Base-by-base conservation (phyloP, 2,113 vertebrate species). In the Cepphus grylle region DNA sequence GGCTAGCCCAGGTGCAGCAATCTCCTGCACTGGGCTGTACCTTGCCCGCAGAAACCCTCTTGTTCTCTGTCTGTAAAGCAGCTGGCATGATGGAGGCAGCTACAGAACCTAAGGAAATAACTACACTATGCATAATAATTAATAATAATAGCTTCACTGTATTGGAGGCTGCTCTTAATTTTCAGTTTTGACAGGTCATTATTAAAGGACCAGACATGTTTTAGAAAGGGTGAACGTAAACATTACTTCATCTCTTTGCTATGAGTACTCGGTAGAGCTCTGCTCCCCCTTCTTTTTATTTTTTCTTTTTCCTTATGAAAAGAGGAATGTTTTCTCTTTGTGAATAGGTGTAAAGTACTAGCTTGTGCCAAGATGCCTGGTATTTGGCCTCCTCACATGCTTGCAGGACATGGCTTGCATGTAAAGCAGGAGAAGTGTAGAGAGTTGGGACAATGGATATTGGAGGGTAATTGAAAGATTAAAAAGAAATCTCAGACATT, bases 181-280 rank as follows among this genome's bases (percentile, higher is more conserved):
- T 93, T 95, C 62, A 71, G 87, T 59, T 94, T 93, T 94, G 87
- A 82, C 38, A 55, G 74, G 71, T 93, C 3, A 8, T 83, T 95
- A 84, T 88, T 95, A 95, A 95, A 92, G 90, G 91, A 91, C 81
- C 85, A 97, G 96, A 96, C 87, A 69, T 88, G 63, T 87, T 96
- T 97, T 93, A 93, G 81, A 94, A 93, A 90, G 81, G n/a, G 52
- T 79, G 85, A 85, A 36, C 81, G 85, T 94, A 97, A 97, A 96
- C 79, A 96, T 97, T 96, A 95, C 94, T 97, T 97, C 95, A 96
- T 93, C 47, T 89, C 63, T 94, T 91, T 96, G 93, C 96, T 97
- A 93, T 96, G 95, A 95, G 58, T 93, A 52, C 38, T 94, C 6
- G 8, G 59, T 92, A 59, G 87, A 94, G 56, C 56, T 92, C 56